Percentiles rank a stretch among this genome's conserved stretches.
Evolutionary conservation across 2,888 invertebrate species (phyloP).

Genomic region (Nephrotoma guestfalica): DNA sequence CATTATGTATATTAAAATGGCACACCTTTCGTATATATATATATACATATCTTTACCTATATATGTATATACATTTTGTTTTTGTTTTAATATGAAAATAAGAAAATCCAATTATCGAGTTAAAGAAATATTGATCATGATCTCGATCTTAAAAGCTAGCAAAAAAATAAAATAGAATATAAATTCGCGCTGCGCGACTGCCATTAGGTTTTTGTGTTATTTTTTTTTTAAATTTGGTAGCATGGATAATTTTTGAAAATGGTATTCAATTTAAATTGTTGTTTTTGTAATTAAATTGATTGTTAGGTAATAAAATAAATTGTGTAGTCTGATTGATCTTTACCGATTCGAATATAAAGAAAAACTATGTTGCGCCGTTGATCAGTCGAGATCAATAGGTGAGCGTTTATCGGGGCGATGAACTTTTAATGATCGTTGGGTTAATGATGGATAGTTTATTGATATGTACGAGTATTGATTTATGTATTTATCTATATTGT

Average conservation of each 20-base stretch:
- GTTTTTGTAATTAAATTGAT: neutral
- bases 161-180: neutral
- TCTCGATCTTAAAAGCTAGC: neutral
- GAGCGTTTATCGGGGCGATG: neutral
- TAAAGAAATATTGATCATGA: neutral
- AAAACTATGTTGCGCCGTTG: neutral
- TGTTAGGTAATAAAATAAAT: neutral
- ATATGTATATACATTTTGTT: neutral
- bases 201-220: neutral
- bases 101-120: neutral
- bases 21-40: neutral
- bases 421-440: neutral
- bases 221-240: neutral
- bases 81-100: neutral
- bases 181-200: neutral
- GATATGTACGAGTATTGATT: neutral
- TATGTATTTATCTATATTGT: neutral
- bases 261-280: neutral
- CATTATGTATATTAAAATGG: neutral
- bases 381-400: neutral
- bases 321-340: neutral
- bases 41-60: neutral
- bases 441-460: neutral
- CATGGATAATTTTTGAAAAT: neutral
- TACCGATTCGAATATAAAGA: neutral